Evolutionary conservation across 2,797 vertebrate genomes (phyloP), one percentile per base, ranked within the genome.

Genomic region (Pseudochirops cupreus): DNA sequence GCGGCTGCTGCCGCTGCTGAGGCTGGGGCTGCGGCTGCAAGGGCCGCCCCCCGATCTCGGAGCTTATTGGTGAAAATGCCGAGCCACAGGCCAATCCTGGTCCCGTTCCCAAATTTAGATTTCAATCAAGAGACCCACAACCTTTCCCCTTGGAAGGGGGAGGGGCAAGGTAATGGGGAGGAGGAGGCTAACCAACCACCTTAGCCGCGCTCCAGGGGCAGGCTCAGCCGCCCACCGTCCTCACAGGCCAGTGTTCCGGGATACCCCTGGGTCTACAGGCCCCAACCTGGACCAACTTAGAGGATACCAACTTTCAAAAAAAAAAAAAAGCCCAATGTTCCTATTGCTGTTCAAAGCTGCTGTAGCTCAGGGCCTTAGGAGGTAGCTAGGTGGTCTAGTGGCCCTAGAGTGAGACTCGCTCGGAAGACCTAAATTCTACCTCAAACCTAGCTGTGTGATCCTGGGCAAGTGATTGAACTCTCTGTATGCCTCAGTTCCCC

Each of bases 41-140:
- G 98, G 12, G 97, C 98, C 98, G 98, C 98, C 98, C 98, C 98
- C 98, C 90, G 90, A 97, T 98, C 98, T 98, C 97, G 96, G 96
- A 97, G 98, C 98, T 99, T 98, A 98, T 99, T 99, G 99, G 98
- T 98, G 98, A 99, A 98, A 98, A 98, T 97, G 59, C 94, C 94
- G 94, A 98, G 94, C 97, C 95, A 87, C 57, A 96, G 96, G 97
- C 98, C 98, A 99, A 99, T 98, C 98, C 95, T 94, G 92, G 96
- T 96, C 94, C 98, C 97, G 91, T 92, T 98, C 97, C 97, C 97
- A 98, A 98, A 98, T 90, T 97, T 53, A 97, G 98, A 98, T 98
- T 98, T 98, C 97, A 97, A 95, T 98, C 96, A n/a, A 94, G 87
- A 98, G 97, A 46, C 74, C 96, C 94, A 96, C 95, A 94, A 97